Conservation (phyloP, 2,797 vertebrate genomes). For the Melanogrammus aeglefinus region DNA sequence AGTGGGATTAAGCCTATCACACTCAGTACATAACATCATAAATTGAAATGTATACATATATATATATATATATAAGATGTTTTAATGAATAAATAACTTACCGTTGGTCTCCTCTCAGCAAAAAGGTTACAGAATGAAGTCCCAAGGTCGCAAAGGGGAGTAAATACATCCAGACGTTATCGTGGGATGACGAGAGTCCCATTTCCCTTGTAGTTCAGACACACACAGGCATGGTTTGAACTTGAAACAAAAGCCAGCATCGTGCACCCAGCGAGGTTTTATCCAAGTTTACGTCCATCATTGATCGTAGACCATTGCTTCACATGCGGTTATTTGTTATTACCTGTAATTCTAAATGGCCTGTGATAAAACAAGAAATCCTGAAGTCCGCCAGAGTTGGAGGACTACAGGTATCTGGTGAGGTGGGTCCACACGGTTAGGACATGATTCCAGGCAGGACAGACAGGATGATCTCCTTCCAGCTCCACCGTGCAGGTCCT, state of each 20-base stretch:
- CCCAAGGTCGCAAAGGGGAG: constrained; percentile 47
- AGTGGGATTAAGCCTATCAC: neutral
- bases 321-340: neutral
- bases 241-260: neutral
- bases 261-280: neutral
- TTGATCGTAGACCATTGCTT: neutral
- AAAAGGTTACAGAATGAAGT: constrained; percentile 27
- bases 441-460: neutral
- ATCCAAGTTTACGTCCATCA: neutral
- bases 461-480: neutral
- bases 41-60: too few relatives aligned
- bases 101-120: constrained; percentile 25
- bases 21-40: neutral
- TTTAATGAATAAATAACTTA: neutral
- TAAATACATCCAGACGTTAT: constrained; percentile 34
- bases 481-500: neutral
- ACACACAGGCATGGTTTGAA: neutral
- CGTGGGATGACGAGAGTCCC: neutral
- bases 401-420: neutral
- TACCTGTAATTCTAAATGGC: neutral
- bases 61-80: neutral
- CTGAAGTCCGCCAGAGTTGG: neutral
- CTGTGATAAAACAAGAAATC: neutral
- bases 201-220: neutral
- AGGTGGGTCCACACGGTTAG: neutral